Evolutionary conservation across 1,140 invertebrate genomes (phyloP).

Genomic region (Paramacrobiotus metropolitanus): DNA sequence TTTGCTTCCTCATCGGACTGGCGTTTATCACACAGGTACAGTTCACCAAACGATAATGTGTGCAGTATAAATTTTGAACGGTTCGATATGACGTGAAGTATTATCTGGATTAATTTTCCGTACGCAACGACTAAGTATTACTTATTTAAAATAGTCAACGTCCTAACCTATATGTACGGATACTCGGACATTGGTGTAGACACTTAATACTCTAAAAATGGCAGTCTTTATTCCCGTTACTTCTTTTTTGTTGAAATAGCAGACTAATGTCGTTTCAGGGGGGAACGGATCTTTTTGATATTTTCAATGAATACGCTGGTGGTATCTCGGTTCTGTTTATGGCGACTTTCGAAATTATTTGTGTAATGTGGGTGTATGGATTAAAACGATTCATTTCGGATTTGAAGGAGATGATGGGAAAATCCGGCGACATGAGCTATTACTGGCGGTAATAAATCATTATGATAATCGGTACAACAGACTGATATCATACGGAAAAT

Average conservation of each 20-base stretch:
- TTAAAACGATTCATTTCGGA: not conserved
- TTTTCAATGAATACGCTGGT: not conserved
- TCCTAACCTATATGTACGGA: too few species aligned
- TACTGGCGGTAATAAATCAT: not conserved
- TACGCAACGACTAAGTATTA: too few species aligned
- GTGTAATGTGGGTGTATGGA: conserved; percentile 10
- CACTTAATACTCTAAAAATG: too few species aligned
- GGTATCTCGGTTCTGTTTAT: conserved; percentile 9
- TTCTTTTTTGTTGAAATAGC: too few species aligned
- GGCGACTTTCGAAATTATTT: conserved; percentile 10
- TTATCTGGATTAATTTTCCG: too few species aligned
- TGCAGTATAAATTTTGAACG: not conserved
- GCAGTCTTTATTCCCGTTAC: too few species aligned
- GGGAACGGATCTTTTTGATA: not conserved
- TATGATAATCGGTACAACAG: too few species aligned
- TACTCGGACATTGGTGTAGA: too few species aligned
- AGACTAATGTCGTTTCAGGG: too few species aligned
- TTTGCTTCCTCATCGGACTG: not conserved
- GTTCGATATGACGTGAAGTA: too few species aligned
- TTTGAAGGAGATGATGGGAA: not conserved
- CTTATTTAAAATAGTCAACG: too few species aligned
- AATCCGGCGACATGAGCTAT: not conserved
- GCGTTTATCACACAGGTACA: not conserved
- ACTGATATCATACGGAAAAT: too few species aligned
- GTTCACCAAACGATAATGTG: not conserved